Percentiles rank a stretch among this genome's conserved stretches.
Evolutionary conservation across 2,113 vertebrate genomes (phyloP).

Genomic region (Zosterops borbonicus): DNA sequence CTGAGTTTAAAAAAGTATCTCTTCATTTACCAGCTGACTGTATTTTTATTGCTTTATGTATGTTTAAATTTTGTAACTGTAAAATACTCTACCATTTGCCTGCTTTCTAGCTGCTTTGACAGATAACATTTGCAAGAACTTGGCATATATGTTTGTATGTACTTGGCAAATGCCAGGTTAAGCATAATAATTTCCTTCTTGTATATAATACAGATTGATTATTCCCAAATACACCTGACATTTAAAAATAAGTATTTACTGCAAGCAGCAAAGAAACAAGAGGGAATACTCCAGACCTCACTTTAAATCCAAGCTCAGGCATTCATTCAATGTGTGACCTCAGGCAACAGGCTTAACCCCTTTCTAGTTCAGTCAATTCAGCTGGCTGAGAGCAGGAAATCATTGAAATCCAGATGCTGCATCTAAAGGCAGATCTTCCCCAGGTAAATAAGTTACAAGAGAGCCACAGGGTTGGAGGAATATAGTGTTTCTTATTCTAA

Average conservation of each 20-base stretch:
- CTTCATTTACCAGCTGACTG: neutral
- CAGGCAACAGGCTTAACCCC: slow-evolving; percentile 28
- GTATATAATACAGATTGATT: neutral
- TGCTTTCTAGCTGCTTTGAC: neutral
- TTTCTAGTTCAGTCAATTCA: slow-evolving; percentile 38
- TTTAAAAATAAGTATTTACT: neutral
- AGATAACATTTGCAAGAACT: neutral
- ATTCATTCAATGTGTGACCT: slow-evolving; percentile 30
- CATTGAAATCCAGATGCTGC: slow-evolving; percentile 34
- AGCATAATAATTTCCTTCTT: slow-evolving; percentile 9
- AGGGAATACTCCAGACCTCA: neutral
- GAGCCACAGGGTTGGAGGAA: neutral
- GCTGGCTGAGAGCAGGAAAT: slow-evolving; percentile 35
- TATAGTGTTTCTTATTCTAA: slow-evolving; percentile 2
- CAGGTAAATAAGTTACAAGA: slow-evolving; percentile 56
- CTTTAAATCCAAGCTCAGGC: slow-evolving; percentile 2
- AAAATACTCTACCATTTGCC: neutral
- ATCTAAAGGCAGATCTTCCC: slow-evolving; percentile 38
- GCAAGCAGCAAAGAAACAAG: neutral
- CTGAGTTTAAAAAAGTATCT: neutral
- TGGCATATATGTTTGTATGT: neutral
- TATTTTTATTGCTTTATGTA: neutral
- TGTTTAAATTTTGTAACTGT: neutral
- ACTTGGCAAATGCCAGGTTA: neutral
- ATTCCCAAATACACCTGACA: neutral